Evolutionary conservation across 2,888 invertebrate species (phyloP).

Genomic region (Xanthia togata): DNA sequence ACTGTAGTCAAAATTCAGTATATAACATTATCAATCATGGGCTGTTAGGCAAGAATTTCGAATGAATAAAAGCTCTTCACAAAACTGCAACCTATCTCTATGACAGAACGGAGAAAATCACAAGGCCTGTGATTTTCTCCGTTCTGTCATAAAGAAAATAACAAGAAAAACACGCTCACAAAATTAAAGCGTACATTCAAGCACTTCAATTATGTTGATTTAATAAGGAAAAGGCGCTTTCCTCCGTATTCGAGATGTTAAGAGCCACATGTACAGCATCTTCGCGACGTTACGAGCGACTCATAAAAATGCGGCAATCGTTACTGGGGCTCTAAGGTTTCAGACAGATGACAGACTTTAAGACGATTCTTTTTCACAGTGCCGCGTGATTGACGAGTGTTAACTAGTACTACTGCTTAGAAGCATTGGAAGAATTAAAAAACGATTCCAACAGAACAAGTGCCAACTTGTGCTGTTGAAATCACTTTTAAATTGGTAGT

Average conservation of each 20-base stretch:
- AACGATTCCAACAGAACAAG: too few relatives aligned
- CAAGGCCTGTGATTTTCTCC: too few relatives aligned
- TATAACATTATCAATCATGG: neutral
- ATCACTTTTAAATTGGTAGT: neutral
- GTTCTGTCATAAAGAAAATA: neutral
- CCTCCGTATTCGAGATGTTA: slow-evolving; percentile 9
- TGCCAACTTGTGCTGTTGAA: neutral
- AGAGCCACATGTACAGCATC: slow-evolving; percentile 22
- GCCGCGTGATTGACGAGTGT: neutral
- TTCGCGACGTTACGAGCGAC: slow-evolving; percentile 48
- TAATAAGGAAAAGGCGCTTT: slow-evolving; percentile 22
- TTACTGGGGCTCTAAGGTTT: slow-evolving; percentile 24
- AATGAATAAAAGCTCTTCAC: neutral
- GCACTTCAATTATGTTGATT: slow-evolving; percentile 38
- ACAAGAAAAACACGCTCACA: neutral
- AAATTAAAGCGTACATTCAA: slow-evolving; percentile 19
- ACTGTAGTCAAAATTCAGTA: neutral
- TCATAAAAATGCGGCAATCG: slow-evolving; percentile 54
- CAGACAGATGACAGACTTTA: slow-evolving; percentile 12
- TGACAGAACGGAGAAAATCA: neutral
- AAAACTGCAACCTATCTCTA: neutral
- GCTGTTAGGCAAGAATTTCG: neutral
- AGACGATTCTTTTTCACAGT: neutral
- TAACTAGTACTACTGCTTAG: neutral
- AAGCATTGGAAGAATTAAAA: too few relatives aligned